phyloP scores from a whole-genome alignment of 1,140 invertebrate species.

The Sipha flava region DNA sequence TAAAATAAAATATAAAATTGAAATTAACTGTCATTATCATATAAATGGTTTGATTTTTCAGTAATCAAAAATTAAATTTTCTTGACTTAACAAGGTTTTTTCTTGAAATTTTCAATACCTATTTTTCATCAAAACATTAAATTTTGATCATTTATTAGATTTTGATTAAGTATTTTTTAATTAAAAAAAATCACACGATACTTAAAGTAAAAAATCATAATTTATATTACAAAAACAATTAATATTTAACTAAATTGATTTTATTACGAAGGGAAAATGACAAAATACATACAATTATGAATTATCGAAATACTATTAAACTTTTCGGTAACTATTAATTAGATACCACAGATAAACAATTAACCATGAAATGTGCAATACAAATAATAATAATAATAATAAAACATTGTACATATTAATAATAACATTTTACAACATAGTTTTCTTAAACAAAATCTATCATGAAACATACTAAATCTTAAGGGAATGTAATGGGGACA shows the following conservation, averaged over 20 bases:
- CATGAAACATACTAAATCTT: not conserved
- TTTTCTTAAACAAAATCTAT: not conserved
- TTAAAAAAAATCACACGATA: no score
- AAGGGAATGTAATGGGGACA: not conserved
- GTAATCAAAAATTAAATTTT: no score
- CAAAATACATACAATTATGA: not conserved
- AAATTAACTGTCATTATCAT: not conserved
- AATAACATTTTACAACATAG: not conserved
- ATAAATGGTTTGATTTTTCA: no score
- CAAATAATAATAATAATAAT: not conserved
- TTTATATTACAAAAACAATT: not conserved
- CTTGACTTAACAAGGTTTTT: no score
- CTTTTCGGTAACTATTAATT: not conserved
- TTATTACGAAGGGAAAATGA: not conserved
- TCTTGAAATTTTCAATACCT: no score
- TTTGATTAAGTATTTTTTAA: no score
- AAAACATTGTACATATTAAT: not conserved
- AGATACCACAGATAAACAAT: not conserved
- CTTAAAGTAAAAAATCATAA: no score
- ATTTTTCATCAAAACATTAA: no score
- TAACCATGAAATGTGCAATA: not conserved
- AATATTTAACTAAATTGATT: not conserved
- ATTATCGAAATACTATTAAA: conserved; percentile 5
- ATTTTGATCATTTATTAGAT: no score
- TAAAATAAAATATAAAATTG: not conserved